Conservation (phyloP, 2,888 invertebrate species). For the Trichogramma dendrolimi region DNA sequence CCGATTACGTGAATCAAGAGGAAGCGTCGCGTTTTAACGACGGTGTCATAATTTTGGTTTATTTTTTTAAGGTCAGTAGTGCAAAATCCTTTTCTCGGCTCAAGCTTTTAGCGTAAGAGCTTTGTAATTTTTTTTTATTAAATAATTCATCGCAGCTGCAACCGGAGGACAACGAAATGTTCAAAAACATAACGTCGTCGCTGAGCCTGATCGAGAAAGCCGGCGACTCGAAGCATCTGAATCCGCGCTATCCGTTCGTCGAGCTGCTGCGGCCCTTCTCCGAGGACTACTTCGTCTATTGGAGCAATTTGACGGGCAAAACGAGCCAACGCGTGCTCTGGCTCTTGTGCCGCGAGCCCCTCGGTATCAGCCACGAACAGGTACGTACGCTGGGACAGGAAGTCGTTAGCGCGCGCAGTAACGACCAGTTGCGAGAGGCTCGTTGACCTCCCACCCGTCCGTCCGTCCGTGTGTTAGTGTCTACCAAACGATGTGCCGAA, state of each 20-base stretch:
- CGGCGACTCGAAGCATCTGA: background rate
- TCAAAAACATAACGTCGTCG: background rate
- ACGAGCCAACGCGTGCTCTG: background rate
- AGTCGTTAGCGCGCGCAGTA: too few species aligned
- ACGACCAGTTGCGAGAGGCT: too few species aligned
- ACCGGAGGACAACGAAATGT: background rate
- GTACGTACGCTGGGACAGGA: background rate
- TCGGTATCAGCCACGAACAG: conserved; percentile 10
- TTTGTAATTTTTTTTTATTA: background rate
- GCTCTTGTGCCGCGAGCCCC: conserved; percentile 9
- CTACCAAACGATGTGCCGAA: background rate
- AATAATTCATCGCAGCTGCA: background rate
- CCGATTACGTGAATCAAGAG: conserved; percentile 60
- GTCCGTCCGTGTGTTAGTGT: too few species aligned
- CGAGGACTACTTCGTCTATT: conserved; percentile 11
- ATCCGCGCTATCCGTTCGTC: background rate
- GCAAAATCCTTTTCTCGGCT: background rate
- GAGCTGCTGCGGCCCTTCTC: conserved; percentile 5
- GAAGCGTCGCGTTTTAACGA: conserved; percentile 60
- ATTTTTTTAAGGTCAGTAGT: conserved; percentile 57
- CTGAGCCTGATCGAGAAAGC: background rate
- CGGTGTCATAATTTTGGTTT: conserved; percentile 58
- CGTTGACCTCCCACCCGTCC: too few species aligned
- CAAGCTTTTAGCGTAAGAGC: too few species aligned
- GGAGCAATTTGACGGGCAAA: background rate